These are phyloP conservation scores for Ridgeia piscesae DNA, from an alignment of 1,140 invertebrate species.

Conservation along the genomic window DNA sequence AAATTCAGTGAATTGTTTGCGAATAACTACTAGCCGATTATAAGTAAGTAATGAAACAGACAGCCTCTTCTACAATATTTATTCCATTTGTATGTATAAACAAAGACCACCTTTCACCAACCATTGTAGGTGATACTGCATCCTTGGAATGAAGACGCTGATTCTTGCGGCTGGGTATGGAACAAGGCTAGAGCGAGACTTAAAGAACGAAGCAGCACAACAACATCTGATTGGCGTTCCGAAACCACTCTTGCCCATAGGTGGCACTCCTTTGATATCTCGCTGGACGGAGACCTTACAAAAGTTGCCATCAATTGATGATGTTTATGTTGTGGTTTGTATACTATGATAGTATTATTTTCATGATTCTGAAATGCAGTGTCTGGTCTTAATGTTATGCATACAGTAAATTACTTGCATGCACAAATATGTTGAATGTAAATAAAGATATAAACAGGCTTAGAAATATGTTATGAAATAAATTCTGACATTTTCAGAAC, in stretches of 20 bases:
- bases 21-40: too few species aligned
- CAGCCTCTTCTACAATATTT: too few species aligned
- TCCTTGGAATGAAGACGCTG: constrained; percentile 15
- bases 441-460: too few species aligned
- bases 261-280: constrained; percentile 13
- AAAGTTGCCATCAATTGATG: background rate
- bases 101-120: background rate
- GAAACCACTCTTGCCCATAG: constrained; percentile 24
- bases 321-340: constrained; percentile 18
- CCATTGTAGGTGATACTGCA: background rate
- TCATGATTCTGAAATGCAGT: too few species aligned
- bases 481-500: too few species aligned
- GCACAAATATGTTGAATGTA: too few species aligned
- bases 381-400: too few species aligned
- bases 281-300: constrained; percentile 13
- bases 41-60: too few species aligned
- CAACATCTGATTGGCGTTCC: constrained; percentile 23
- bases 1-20: too few species aligned
- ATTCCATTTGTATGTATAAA: too few species aligned
- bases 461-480: too few species aligned
- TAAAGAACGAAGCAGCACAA: constrained; percentile 2
- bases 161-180: constrained; percentile 21
- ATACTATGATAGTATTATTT: background rate
- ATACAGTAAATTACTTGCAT: too few species aligned
- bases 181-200: constrained; percentile 23